These are phyloP conservation scores for Platypus cylindrus DNA, from an alignment of 2,888 invertebrate species.

Conservation along the genomic window DNA sequence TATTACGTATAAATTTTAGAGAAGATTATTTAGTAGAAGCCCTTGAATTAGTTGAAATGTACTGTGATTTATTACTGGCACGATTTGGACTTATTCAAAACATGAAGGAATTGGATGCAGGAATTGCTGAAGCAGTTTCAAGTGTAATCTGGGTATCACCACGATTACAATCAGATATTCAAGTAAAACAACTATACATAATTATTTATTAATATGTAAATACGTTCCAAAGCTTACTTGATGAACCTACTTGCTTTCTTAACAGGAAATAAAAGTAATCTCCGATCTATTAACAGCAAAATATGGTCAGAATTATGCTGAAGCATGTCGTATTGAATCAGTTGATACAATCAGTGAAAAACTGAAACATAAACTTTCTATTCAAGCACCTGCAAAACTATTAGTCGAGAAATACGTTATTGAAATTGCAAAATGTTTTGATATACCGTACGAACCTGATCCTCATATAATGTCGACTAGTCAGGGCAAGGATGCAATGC, in stretches of 20 bases:
- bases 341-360: conserved; percentile 78
- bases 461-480: conserved; percentile 78
- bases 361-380: conserved; percentile 82
- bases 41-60: conserved; percentile 99
- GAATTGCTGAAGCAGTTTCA: conserved; percentile 89
- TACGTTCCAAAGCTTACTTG: no score
- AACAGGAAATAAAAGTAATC: conserved; percentile 60
- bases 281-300: conserved; percentile 80
- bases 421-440: conserved; percentile 93
- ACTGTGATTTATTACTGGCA: conserved; percentile 91
- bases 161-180: conserved; percentile 73
- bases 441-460: conserved; percentile 91
- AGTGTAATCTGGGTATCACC: conserved; percentile 97
- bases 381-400: conserved; percentile 90
- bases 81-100: conserved; percentile 93
- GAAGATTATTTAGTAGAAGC: conserved; percentile 99
- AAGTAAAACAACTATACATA: conserved; percentile 38
- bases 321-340: conserved; percentile 72
- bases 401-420: conserved; percentile 90
- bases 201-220: background rate
- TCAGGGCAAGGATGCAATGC: conserved; percentile 44
- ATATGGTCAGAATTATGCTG: conserved; percentile 88
- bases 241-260: conserved; percentile 8
- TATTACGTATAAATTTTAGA: no score
- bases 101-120: conserved; percentile 93